These are phyloP conservation scores for Drosophila fuyamai DNA, from an alignment of 1,140 invertebrate species.

Conservation along the genomic window DNA sequence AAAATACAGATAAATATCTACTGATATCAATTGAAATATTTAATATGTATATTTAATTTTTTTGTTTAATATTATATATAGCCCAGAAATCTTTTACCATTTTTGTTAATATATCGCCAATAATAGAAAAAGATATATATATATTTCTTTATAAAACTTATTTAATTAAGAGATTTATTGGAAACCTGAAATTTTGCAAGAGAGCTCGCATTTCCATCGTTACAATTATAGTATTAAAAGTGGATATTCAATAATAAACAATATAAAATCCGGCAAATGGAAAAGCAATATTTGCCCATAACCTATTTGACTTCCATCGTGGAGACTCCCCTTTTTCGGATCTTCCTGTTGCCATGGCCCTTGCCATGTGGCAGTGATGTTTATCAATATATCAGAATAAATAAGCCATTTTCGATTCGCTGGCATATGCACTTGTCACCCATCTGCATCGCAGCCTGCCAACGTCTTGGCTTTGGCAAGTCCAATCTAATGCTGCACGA, in stretches of 20 bases:
- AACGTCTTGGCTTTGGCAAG: constrained; percentile 22
- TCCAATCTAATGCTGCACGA: constrained; percentile 74
- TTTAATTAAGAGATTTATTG: no score
- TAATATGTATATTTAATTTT: no score
- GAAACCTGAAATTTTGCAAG: no score
- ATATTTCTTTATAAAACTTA: no score
- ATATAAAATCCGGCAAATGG: constrained; percentile 8
- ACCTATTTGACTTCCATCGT: constrained; percentile 17
- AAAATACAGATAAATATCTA: no score
- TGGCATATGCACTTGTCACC: constrained; percentile 73
- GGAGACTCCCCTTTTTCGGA: background rate
- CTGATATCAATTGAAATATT: no score
- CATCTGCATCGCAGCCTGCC: constrained; percentile 61
- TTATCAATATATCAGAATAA: constrained; percentile 74
- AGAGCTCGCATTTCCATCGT: background rate
- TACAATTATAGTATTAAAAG: background rate
- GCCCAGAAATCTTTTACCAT: no score
- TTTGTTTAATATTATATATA: no score
- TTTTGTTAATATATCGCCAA: no score
- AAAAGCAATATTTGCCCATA: constrained; percentile 2
- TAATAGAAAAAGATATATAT: no score
- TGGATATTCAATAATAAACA: background rate
- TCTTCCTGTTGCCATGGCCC: constrained; percentile 23
- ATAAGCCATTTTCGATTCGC: constrained; percentile 68
- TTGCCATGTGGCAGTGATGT: constrained; percentile 69